These are phyloP conservation scores for Pegoplata infirma DNA, from an alignment of 2,888 invertebrate species.

Conservation along the genomic window DNA sequence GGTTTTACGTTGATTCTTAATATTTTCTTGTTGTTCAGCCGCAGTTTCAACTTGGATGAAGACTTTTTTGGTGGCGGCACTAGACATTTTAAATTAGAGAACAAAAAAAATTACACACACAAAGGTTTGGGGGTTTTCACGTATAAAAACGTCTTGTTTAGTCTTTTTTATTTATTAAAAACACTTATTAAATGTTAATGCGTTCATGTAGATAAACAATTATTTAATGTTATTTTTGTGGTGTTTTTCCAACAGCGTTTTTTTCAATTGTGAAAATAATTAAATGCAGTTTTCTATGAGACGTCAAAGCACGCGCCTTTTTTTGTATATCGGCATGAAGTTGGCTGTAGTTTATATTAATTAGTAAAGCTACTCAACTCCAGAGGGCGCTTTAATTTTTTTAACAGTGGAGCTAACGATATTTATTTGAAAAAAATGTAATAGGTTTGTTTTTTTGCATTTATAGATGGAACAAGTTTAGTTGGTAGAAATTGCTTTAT, in stretches of 20 bases:
- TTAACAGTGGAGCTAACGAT: no score
- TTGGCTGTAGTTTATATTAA: background rate
- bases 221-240: background rate
- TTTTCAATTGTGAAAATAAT: background rate
- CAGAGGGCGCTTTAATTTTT: no score
- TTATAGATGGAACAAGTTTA: no score
- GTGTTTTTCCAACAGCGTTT: background rate
- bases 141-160: background rate
- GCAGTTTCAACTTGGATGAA: conserved; percentile 77
- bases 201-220: background rate
- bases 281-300: background rate
- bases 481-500: no score
- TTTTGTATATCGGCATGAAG: background rate
- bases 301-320: background rate
- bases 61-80: conserved; percentile 74
- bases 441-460: no score
- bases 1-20: conserved; percentile 82
- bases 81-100: conserved; percentile 72
- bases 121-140: background rate
- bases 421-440: no score
- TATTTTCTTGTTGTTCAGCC: conserved; percentile 80
- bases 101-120: conserved; percentile 42
- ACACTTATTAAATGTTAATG: background rate
- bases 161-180: background rate
- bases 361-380: no score